Conservation (phyloP, 2,888 invertebrate species). For the Palloptera scutellata region DNA sequence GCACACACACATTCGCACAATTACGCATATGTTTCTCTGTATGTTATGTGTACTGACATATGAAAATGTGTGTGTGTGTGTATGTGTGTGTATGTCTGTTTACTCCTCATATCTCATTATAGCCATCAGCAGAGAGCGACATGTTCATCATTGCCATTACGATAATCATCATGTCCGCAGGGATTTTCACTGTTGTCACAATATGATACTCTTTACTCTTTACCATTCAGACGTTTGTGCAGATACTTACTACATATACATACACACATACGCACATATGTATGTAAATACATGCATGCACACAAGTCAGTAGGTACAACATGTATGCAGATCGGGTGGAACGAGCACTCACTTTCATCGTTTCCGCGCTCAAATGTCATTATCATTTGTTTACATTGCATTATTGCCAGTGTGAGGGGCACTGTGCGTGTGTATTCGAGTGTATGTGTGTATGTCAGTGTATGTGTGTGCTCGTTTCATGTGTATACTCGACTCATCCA, state of each 20-base stretch:
- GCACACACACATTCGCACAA: background rate
- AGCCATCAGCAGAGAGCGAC: background rate
- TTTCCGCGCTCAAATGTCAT: slow-evolving; percentile 21
- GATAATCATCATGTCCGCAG: slow-evolving; percentile 19
- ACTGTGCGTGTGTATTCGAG: too few species aligned
- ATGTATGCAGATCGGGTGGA: too few species aligned
- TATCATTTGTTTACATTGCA: slow-evolving; percentile 31
- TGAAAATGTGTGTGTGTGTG: background rate
- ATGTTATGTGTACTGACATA: background rate
- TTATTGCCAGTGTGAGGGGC: slow-evolving; percentile 14
- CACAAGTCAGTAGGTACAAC: too few species aligned
- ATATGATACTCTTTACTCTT: too few species aligned
- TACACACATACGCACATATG: too few species aligned
- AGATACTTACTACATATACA: too few species aligned
- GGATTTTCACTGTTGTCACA: slow-evolving; percentile 18
- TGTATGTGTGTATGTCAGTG: too few species aligned
- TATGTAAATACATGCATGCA: too few species aligned
- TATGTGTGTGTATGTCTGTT: background rate
- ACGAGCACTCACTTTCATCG: background rate
- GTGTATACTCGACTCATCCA: too few species aligned
- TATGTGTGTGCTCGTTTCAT: too few species aligned
- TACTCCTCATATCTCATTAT: background rate
- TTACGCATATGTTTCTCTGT: background rate
- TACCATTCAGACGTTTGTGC: too few species aligned
- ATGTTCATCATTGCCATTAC: slow-evolving; percentile 21